Base-by-base conservation (phyloP, 2,888 invertebrate genomes). In the Eupithecia pulchellata region DNA sequence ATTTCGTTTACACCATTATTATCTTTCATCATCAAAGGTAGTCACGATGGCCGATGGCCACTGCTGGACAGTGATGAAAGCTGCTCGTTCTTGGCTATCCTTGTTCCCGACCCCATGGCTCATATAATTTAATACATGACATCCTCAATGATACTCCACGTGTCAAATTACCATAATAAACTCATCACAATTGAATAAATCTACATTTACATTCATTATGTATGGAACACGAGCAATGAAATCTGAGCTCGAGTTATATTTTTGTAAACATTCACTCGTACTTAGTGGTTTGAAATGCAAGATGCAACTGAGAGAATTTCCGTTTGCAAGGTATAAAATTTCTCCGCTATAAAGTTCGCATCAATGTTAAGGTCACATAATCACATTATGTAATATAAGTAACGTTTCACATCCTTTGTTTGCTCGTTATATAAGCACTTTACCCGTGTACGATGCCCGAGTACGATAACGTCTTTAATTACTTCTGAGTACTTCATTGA, bases 381-480 rank as follows among this genome's bases (percentile, higher is more conserved):
- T 3, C 34, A 34, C 34, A 1, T 47, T 20, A 25, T 52, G 52
- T 52, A 52, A 52, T 27, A 13, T 55, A 27, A 55, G 55, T 55
- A 27, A 27, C 4, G 14, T 55, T 55, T 14, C 27, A 55, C 29
- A 29, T 27, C 14, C 27, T 20, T 57, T 17, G 27, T 29, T 57
- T 17, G 14, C 14, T 57, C 27, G 29, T 27, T 27, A 60, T 11
- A 13, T 32, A 8, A n/a, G 6, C 60, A 17, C 9, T 5, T 60
- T 34, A 60, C 60, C 34, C 60, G 34, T 34, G 34, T 34, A n/a
- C 34, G 60, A 20, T 60, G n/a, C n/a, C n/a, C 60, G 34, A 60
- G 34, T 34, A n/a, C 34, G 60, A 20, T 60, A 60, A 60, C 11
- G 34, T 34, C 32, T 60, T n/a, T 20, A 20, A 20, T 32, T 30